Base-by-base conservation (phyloP, 2,797 vertebrate genomes). In the Microhierax caerulescens region DNA sequence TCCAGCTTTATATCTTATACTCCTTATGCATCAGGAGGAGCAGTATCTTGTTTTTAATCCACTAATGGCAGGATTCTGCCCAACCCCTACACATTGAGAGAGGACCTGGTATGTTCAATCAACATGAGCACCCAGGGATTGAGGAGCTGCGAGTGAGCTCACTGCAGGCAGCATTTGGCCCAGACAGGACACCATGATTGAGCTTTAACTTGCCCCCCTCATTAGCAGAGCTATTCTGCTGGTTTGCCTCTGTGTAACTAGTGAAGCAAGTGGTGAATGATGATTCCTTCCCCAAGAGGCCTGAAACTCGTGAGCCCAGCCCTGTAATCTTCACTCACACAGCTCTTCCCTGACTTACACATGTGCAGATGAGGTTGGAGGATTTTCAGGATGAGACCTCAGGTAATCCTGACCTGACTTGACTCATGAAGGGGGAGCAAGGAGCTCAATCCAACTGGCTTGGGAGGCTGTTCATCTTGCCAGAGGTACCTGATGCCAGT, bases 401-500 rank as follows among this genome's bases (percentile, higher is more conserved):
- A 88, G 81, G 87, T 96, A 96, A 85, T 95, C 68, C 81, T 95
- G 92, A 95, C 89, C 86, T 87, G 70, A 94, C 77, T 86, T 95
- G 89, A 93, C 94, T 85, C 87, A 74, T 0, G 2, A 70, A 86
- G 45, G 1, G 36, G 77, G 68, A 89, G 89, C 86, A 89, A 96
- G 60, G 45, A 89, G 50, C 5, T 93, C 59, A 65, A 36, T 92
- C 94, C 96, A 94, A 37, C 24, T 97, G 92, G 92, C 85, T 53
- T 70, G n/a, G 30, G 68, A 92, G 56, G 48, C 1, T 0, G 34
- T 53, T 83, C 8, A 11, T 41, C 43, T 72, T 95, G 92, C 95
- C 96, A 97, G 68, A 88, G 75, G 41, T 53, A 85, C 34, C 51
- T 57, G 36, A 63, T 88, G 91, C 78, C 89, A 93, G 67, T 74